Base-by-base conservation (phyloP, 2,113 vertebrate species). In the Laticauda laticaudata region DNA sequence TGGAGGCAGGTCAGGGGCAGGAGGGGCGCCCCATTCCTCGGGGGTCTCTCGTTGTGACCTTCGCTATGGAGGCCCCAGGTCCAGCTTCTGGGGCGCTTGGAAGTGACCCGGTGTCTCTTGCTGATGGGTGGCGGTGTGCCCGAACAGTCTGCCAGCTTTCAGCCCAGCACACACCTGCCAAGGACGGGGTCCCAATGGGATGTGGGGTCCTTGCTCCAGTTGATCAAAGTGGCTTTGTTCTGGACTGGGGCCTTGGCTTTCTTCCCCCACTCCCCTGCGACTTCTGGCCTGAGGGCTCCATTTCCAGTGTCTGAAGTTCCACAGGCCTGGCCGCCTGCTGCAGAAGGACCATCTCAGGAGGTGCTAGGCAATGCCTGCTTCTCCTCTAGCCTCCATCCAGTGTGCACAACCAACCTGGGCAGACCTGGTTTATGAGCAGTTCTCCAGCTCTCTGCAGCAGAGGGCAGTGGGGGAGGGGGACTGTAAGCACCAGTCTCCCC, bases 271-370 rank as follows among this genome's bases (percentile, higher is more conserved):
- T 51, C 0, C 26, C 3, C 26, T 26, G 11, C 14, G 5, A n/a
- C 5, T 0, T 20, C 69, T 39, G 69, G n/a, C 69, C n/a, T 39
- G 15, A 15, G 39, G 15, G 15, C 69, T 39, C 15, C 69, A 39
- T 20, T n/a, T 81, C n/a, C 18, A 20, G 15, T 81, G n/a, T 34
- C n/a, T 1, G n/a, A 20, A 39, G n/a, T 20, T 75, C 69, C 69
- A 75, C 69, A 34, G 29, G 4, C 0, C 0, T 1, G n/a, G n/a
- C n/a, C n/a, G n/a, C 5, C 64, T n/a, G 64, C 12, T 4, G n/a
- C 64, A 75, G 34, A 8, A 39, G n/a, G 34, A 39, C 15, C 14
- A 34, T 15, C 4, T 0, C 69, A 20, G 69, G 69, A 2, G 5
- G n/a, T 1, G 18, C 69, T 20, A 34, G 2, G 6, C 69, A 34